These are phyloP conservation scores for Loriculus beryllinus DNA, from an alignment of 2,797 vertebrate species.

Conservation along the genomic window DNA sequence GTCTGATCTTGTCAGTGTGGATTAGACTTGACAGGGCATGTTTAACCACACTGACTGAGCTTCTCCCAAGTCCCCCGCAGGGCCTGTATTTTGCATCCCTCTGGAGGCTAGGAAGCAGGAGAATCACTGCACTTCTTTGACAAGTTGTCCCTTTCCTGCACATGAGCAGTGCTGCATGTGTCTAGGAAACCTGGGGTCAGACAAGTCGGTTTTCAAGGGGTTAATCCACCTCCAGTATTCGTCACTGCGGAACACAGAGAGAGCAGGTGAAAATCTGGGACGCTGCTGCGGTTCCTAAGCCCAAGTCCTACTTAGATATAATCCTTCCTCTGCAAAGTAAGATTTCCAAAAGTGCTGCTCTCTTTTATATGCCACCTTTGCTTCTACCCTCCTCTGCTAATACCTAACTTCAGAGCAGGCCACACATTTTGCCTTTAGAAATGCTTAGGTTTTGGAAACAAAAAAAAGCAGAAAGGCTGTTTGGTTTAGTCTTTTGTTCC, in stretches of 20 bases:
- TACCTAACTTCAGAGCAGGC: neutral
- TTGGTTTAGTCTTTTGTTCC: neutral
- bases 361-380: neutral
- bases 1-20: neutral
- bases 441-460: neutral
- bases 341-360: neutral
- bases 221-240: neutral
- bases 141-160: neutral
- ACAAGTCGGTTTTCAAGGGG: neutral
- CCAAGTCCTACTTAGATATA: neutral
- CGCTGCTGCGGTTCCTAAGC: neutral
- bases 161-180: accelerated
- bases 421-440: neutral
- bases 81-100: neutral
- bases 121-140: neutral
- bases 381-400: neutral
- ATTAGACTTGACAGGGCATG: slow-evolving; percentile 13
- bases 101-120: neutral
- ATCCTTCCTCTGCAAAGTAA: neutral
- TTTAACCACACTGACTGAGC: neutral
- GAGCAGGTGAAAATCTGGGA: neutral
- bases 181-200: neutral
- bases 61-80: neutral
- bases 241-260: neutral
- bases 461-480: neutral